phyloP scores from a whole-genome alignment of 37 sponge, comb jelly and placozoan species.

The Lycopodina hypogea region DNA sequence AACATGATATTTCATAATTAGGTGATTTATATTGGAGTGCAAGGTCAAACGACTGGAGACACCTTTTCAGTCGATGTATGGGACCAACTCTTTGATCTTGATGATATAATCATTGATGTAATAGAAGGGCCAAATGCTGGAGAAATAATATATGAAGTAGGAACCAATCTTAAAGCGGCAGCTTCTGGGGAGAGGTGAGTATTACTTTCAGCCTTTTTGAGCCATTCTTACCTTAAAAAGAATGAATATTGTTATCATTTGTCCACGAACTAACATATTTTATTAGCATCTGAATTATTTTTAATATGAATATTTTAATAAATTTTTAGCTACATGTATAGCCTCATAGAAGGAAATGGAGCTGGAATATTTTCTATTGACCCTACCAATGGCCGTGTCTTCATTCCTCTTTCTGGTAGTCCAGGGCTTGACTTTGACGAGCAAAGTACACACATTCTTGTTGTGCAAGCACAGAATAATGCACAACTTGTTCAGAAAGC shows the following conservation, averaged over 20 bases:
- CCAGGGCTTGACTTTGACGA: neutral
- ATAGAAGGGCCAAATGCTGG: conserved; percentile 30
- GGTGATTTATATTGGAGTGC: conserved; percentile 60
- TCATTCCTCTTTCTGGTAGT: conserved; percentile 24
- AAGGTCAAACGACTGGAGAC: conserved; percentile 34
- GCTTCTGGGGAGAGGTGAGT: neutral
- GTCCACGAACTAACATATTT: too few relatives aligned
- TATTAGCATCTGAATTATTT: too few relatives aligned
- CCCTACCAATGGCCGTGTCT: conserved; percentile 21
- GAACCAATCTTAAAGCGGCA: conserved; percentile 17
- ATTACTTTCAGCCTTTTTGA: neutral
- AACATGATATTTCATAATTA: neutral
- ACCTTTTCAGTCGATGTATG: conserved; percentile 41
- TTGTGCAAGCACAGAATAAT: conserved; percentile 39
- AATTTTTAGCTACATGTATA: conserved; percentile 22
- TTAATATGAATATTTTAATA: too few relatives aligned
- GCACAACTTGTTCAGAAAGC: conserved; percentile 41
- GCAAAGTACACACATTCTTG: neutral
- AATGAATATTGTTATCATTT: too few relatives aligned
- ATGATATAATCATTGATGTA: conserved; percentile 30
- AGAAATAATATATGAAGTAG: conserved; percentile 20
- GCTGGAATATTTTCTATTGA: conserved; percentile 43
- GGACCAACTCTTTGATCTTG: conserved; percentile 45
- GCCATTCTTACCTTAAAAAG: neutral
- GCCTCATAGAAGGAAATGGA: conserved; percentile 46